phyloP scores from a whole-genome alignment of 1,140 invertebrate genomes.

The Hyposmocoma kahamanoa region DNA sequence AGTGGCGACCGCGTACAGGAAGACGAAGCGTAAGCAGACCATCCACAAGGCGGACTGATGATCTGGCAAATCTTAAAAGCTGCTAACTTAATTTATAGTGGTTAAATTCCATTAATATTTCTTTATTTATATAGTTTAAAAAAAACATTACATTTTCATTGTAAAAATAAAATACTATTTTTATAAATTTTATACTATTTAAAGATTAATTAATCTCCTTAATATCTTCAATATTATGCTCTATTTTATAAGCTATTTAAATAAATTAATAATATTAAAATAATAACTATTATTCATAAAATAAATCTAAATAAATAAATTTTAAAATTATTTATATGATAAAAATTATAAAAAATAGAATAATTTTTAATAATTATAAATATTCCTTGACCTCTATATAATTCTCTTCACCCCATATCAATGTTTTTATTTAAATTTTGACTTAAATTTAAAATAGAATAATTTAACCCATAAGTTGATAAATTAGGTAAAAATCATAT shows the following conservation, averaged over 20 bases:
- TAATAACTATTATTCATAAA: constrained; percentile 53
- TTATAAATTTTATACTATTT: constrained; percentile 67
- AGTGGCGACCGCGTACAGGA: too few relatives aligned
- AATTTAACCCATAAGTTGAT: constrained; percentile 41
- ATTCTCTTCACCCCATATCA: constrained; percentile 69
- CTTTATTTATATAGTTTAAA: constrained; percentile 74
- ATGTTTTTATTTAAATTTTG: constrained; percentile 42
- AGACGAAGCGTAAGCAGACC: too few relatives aligned
- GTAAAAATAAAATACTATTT: constrained; percentile 66
- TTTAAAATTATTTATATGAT: constrained; percentile 62
- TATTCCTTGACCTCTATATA: constrained; percentile 55
- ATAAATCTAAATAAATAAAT: constrained; percentile 68
- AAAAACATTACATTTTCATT: constrained; percentile 76
- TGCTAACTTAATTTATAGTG: constrained; percentile 71
- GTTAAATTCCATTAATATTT: constrained; percentile 70
- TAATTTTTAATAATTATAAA: constrained; percentile 36
- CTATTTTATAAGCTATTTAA: constrained; percentile 76
- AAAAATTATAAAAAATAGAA: constrained; percentile 31
- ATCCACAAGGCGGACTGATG: too few relatives aligned
- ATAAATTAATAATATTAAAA: constrained; percentile 47
- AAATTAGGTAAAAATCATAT: constrained; percentile 68
- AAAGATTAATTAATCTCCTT: constrained; percentile 42
- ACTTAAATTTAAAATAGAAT: constrained; percentile 30
- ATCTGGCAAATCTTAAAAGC: too few relatives aligned
- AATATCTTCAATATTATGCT: constrained; percentile 77